phyloP scores from a whole-genome alignment of 2,113 vertebrate genomes.

The Centropus bengalensis region DNA sequence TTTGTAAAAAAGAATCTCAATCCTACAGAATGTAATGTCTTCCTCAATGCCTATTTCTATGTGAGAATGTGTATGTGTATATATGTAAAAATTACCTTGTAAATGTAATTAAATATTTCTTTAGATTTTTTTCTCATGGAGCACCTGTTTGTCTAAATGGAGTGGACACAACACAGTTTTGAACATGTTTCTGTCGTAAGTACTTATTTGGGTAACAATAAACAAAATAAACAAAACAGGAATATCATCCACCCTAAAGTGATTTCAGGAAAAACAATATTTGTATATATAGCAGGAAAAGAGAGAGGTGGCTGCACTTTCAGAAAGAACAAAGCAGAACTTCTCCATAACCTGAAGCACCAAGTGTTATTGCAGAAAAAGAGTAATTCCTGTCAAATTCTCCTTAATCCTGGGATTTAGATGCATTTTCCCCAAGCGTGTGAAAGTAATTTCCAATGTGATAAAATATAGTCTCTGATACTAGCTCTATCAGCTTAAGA shows the following conservation, averaged over 20 bases:
- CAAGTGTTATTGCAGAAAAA: neutral
- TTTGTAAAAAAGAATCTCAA: neutral
- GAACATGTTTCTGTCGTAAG: neutral
- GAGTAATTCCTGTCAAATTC: neutral
- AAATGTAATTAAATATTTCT: neutral
- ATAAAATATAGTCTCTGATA: constrained; percentile 13
- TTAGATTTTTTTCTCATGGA: neutral
- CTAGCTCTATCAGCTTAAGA: neutral
- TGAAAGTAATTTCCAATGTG: constrained; percentile 34
- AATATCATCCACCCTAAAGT: neutral
- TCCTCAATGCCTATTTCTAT: neutral
- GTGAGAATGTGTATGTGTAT: neutral
- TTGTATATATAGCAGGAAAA: neutral
- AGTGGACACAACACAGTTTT: neutral
- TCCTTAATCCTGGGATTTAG: constrained; percentile 4
- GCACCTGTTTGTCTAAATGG: neutral
- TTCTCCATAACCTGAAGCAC: neutral
- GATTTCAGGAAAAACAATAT: neutral
- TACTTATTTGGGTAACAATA: neutral
- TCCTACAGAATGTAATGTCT: neutral
- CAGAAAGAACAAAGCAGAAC: neutral
- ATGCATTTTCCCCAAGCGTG: neutral
- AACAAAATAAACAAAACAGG: neutral
- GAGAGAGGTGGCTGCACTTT: neutral
- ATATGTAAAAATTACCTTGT: neutral